Percentiles rank a stretch among this genome's conserved stretches.
Conservation (phyloP, 2,113 vertebrate genomes). For the Camelus bactrianus region DNA sequence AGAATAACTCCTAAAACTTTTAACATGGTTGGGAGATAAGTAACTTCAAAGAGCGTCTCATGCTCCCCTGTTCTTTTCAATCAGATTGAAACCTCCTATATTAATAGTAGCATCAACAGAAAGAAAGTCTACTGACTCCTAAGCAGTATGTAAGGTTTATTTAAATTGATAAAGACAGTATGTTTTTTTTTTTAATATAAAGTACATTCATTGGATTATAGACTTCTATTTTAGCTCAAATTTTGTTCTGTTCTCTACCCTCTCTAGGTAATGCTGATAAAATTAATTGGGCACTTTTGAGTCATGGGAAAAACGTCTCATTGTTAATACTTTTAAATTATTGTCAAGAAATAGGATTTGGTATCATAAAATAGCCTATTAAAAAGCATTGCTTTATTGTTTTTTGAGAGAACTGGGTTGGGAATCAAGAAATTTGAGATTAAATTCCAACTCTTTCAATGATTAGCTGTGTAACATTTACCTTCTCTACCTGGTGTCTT, state of each 20-base stretch:
- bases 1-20: neutral
- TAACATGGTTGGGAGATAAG: neutral
- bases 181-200: neutral
- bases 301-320: neutral
- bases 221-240: neutral
- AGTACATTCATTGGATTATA: neutral
- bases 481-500: neutral
- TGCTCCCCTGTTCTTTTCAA: neutral
- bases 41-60: neutral
- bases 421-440: neutral
- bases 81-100: neutral
- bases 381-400: neutral
- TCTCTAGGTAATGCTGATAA: neutral
- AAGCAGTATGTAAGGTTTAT: neutral
- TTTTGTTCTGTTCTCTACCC: neutral
- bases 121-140: neutral
- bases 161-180: neutral
- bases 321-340: slow-evolving; percentile 1
- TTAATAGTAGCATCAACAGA: neutral
- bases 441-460: neutral
- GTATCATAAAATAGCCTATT: neutral
- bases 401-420: neutral
- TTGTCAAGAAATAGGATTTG: neutral
- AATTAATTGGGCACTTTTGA: neutral
- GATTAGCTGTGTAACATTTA: neutral